Evolutionary conservation across 1,140 invertebrate genomes (phyloP).

Genomic region (Dermatophagoides farinae): DNA sequence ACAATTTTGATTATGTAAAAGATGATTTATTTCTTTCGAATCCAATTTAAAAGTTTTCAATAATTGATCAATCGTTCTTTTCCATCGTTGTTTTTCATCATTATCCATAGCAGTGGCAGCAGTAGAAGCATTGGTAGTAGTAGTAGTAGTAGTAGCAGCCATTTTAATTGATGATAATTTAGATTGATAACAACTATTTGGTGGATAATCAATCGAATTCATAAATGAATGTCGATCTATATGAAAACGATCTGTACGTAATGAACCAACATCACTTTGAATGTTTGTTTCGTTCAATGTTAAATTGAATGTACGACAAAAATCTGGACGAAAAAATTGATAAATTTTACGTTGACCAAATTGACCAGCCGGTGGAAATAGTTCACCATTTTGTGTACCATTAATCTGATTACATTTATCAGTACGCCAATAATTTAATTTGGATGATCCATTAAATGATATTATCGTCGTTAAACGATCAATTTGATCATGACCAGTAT

Average conservation of each 20-base stretch:
- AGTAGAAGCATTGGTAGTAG: too few species aligned
- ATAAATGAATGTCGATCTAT: slow-evolving; percentile 3
- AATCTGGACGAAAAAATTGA: slow-evolving; percentile 14
- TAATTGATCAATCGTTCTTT: too few species aligned
- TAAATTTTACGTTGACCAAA: background rate
- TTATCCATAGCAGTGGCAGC: too few species aligned
- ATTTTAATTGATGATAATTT: background rate
- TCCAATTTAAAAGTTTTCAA: too few species aligned
- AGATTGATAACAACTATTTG: slow-evolving; percentile 12
- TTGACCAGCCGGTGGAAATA: slow-evolving; percentile 3
- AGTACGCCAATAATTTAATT: slow-evolving; percentile 13
- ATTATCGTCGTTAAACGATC: slow-evolving; percentile 26
- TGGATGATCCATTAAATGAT: slow-evolving; percentile 37
- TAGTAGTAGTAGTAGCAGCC: too few species aligned
- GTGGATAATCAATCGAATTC: slow-evolving; percentile 9
- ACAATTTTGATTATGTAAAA: too few species aligned
- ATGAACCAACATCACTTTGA: background rate
- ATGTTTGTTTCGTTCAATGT: background rate
- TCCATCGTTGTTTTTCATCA: too few species aligned
- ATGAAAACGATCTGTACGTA: slow-evolving; percentile 8
- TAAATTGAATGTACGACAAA: slow-evolving; percentile 13
- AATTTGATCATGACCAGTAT: slow-evolving; percentile 27
- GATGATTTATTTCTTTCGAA: too few species aligned
- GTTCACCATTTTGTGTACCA: slow-evolving; percentile 13
- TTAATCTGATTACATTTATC: slow-evolving; percentile 11